Evolutionary conservation across 2,113 vertebrate genomes (phyloP).

Genomic region (Spea bombifrons): DNA sequence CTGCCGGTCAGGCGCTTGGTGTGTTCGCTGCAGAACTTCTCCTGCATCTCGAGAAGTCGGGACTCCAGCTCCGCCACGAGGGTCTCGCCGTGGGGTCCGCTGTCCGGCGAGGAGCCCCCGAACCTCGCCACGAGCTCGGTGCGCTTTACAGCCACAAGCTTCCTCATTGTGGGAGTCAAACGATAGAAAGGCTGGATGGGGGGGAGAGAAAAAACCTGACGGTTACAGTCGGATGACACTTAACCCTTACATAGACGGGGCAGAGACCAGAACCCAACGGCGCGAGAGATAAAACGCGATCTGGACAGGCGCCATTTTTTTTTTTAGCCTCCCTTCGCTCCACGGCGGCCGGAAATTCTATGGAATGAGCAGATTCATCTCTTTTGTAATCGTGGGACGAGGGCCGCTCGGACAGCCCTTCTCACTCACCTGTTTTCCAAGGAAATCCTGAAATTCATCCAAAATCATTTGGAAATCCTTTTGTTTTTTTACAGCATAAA

Average conservation of each 20-base stretch:
- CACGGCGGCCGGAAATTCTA: too few relatives aligned
- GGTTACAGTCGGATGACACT: too few relatives aligned
- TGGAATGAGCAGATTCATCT: too few relatives aligned
- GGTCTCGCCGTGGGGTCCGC: neutral
- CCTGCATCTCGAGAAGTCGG: neutral
- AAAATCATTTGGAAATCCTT: neutral
- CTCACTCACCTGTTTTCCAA: constrained; percentile 13
- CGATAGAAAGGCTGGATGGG: neutral
- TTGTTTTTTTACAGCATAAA: constrained; percentile 28
- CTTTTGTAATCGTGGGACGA: too few relatives aligned
- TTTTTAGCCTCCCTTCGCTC: too few relatives aligned
- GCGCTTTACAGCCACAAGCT: neutral
- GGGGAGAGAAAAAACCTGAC: neutral
- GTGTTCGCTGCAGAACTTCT: constrained; percentile 17
- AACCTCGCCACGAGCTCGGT: neutral
- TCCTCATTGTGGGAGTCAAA: constrained; percentile 16
- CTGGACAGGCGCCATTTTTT: too few relatives aligned
- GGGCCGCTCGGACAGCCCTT: too few relatives aligned
- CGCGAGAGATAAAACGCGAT: too few relatives aligned
- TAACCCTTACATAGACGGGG: too few relatives aligned
- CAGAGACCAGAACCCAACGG: neutral
- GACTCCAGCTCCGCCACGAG: neutral
- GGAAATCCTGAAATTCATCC: constrained; percentile 14
- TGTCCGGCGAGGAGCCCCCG: neutral
- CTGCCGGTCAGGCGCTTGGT: constrained; percentile 3